Percentiles rank a stretch among this genome's conserved stretches.
phyloP scores from a whole-genome alignment of 2,888 invertebrate species.

The Drosophila incognita region DNA sequence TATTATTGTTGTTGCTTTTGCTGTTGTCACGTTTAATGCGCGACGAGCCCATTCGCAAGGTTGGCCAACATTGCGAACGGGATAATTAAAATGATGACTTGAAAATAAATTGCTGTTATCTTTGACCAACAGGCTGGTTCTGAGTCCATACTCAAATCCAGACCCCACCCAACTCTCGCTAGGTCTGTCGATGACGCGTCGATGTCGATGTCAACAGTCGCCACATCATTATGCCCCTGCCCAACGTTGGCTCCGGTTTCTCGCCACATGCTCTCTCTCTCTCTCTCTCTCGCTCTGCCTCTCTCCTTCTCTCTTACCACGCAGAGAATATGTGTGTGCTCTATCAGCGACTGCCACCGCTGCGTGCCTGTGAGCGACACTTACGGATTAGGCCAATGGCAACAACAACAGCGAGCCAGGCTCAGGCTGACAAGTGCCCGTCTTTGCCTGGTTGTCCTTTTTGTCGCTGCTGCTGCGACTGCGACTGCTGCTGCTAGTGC shows the following conservation, averaged over 20 bases:
- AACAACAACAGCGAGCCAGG: conserved; percentile 31
- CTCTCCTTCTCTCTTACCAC: background rate
- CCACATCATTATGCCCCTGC: conserved; percentile 65
- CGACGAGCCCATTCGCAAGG: conserved; percentile 71
- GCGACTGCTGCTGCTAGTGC: background rate
- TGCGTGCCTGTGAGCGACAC: conserved; percentile 79
- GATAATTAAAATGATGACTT: conserved; percentile 84
- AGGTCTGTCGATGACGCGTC: conserved; percentile 73
- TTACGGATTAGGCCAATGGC: conserved; percentile 76
- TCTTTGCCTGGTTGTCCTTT: conserved; percentile 70
- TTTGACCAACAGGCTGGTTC: conserved; percentile 82
- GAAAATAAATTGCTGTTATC: conserved; percentile 84
- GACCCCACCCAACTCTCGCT: conserved; percentile 1
- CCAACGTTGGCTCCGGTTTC: conserved; percentile 26
- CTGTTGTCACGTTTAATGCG: conserved; percentile 74
- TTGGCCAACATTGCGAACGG: conserved; percentile 74
- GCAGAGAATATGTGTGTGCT: conserved; percentile 59
- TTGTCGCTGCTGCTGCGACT: conserved; percentile 39
- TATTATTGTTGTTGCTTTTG: conserved; percentile 29
- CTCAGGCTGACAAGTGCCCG: conserved; percentile 64
- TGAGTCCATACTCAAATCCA: conserved; percentile 5
- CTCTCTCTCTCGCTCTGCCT: background rate
- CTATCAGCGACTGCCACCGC: conserved; percentile 71
- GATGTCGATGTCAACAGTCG: conserved; percentile 62
- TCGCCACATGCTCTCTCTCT: conserved; percentile 12